Percentiles rank a stretch among this genome's conserved stretches.
phyloP scores from a whole-genome alignment of 2,888 invertebrate genomes.

The Parnassius glacialis region DNA sequence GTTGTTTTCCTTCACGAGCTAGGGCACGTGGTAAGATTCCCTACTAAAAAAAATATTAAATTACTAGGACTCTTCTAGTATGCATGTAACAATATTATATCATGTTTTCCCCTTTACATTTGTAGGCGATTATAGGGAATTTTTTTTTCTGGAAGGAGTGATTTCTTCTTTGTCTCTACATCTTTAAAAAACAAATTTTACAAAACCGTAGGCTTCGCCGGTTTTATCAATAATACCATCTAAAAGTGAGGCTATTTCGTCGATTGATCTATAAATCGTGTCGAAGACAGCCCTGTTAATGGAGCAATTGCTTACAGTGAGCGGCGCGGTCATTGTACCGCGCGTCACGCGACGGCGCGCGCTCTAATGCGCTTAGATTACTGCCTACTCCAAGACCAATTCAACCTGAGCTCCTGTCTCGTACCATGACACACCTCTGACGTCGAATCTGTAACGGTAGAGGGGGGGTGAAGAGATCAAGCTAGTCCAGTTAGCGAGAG shows the following conservation, averaged over 20 bases:
- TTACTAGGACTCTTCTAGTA: too few relatives aligned
- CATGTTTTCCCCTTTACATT: too few relatives aligned
- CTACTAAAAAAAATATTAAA: too few relatives aligned
- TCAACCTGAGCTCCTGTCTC: constrained; percentile 40
- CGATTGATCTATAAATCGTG: constrained; percentile 31
- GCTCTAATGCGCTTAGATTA: constrained; percentile 76
- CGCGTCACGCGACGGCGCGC: constrained; percentile 72
- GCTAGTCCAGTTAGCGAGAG: constrained; percentile 45
- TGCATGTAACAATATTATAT: too few relatives aligned
- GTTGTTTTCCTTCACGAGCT: too few relatives aligned
- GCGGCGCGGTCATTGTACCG: constrained; percentile 72
- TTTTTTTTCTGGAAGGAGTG: too few relatives aligned
- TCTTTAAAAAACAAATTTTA: too few relatives aligned
- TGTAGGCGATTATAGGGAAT: too few relatives aligned
- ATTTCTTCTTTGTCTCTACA: too few relatives aligned
- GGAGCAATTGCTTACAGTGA: constrained; percentile 66
- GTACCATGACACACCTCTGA: constrained; percentile 26
- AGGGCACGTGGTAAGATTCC: too few relatives aligned
- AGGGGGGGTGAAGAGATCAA: constrained; percentile 39
- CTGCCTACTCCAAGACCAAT: constrained; percentile 62
- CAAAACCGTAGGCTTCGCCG: neutral
- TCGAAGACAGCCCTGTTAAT: constrained; percentile 62
- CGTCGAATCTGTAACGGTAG: neutral
- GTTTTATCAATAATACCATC: constrained; percentile 19
- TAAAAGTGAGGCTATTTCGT: constrained; percentile 15